Percentiles rank a stretch among this genome's conserved stretches.
These are phyloP conservation scores for Tenodera sinensis DNA, from an alignment of 2,888 invertebrate species.

Conservation along the genomic window DNA sequence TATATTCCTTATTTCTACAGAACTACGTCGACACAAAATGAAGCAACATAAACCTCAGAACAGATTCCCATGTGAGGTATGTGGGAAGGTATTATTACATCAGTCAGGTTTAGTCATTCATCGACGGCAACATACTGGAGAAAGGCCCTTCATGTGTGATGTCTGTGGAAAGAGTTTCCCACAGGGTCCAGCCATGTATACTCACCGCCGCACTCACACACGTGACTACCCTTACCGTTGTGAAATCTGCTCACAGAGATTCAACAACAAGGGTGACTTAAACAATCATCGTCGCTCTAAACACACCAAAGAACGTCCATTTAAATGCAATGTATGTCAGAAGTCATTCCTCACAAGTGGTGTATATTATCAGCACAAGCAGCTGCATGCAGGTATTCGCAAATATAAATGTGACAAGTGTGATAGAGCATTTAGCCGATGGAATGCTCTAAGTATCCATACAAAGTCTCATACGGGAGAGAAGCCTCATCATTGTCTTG, in stretches of 20 bases:
- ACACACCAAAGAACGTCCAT: constrained; percentile 21
- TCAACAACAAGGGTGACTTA: constrained; percentile 17
- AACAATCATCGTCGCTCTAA: constrained; percentile 20
- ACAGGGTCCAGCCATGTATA: constrained; percentile 18
- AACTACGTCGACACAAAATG: not conserved
- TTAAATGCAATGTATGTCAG: constrained; percentile 9
- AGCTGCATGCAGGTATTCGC: constrained; percentile 12
- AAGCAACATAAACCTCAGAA: constrained; percentile 3
- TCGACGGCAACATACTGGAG: constrained; percentile 10
- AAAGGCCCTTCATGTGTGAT: constrained; percentile 16
- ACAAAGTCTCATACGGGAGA: constrained; percentile 17
- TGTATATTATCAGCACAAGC: constrained; percentile 20
- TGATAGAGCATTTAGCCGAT: constrained; percentile 9
- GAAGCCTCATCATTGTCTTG: constrained; percentile 13
- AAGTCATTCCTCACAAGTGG: constrained; percentile 18
- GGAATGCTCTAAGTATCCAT: constrained; percentile 18
- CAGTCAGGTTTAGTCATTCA: constrained; percentile 10
- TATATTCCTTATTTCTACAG: not conserved
- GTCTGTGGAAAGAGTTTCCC: constrained; percentile 19
- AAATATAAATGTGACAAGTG: constrained; percentile 16
- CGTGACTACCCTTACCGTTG: constrained; percentile 9
- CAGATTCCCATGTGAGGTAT: constrained; percentile 10
- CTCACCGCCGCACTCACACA: constrained; percentile 16
- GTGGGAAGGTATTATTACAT: constrained; percentile 13
- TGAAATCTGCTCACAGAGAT: constrained; percentile 16